Conservation (phyloP, 2,113 vertebrate species). For the Solenodon paradoxus region DNA sequence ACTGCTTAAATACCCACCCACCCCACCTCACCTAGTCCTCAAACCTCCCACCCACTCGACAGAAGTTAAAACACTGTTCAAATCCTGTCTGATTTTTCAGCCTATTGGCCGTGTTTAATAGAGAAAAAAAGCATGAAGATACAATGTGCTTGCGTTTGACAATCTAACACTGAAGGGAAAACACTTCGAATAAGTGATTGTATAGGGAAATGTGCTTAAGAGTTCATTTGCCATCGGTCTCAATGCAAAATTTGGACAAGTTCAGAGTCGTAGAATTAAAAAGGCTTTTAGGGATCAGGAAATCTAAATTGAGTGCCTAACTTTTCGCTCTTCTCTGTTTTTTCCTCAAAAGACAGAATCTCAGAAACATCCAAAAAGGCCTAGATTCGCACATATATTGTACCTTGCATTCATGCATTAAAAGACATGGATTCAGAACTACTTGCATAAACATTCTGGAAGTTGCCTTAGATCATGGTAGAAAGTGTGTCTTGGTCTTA, state of each 20-base stretch:
- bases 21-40: fast-evolving
- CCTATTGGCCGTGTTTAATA: not conserved
- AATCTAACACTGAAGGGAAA: not conserved
- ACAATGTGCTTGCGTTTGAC: not conserved
- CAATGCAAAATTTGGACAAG: not conserved
- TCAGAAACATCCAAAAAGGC: not conserved
- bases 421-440: not conserved
- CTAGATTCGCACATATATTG: not conserved
- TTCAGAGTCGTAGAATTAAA: not conserved
- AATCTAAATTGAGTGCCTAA: not conserved
- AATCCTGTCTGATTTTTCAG: not conserved
- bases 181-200: not conserved
- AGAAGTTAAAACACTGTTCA: not conserved
- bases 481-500: not conserved
- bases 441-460: not conserved
- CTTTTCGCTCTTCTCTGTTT: not conserved
- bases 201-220: not conserved
- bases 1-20: no score
- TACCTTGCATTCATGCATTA: no score
- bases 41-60: not conserved
- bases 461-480: not conserved
- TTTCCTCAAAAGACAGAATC: not conserved
- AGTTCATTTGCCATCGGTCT: not conserved
- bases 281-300: not conserved
- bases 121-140: not conserved